A percentile compares a stretch with the other conserved stretches of the same genome.
Conservation (phyloP, 2,888 invertebrate genomes). For the Pandemis heparana region DNA sequence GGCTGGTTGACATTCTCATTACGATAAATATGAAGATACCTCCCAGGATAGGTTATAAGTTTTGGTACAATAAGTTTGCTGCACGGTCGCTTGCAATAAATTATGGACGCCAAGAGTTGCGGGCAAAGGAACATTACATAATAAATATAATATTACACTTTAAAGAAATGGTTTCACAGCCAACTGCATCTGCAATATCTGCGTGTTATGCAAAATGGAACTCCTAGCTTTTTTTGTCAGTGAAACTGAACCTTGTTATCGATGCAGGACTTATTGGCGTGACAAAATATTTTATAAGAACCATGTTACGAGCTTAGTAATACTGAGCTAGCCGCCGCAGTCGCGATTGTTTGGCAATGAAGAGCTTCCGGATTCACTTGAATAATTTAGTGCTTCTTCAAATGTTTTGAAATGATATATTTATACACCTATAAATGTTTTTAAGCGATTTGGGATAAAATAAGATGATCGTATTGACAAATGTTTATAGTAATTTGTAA, state of each 20-base stretch:
- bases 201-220: not conserved
- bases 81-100: not conserved
- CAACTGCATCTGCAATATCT: not conserved
- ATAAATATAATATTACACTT: not conserved
- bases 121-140: not conserved
- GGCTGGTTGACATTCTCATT: slow-evolving; percentile 37
- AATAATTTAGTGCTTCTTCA: slow-evolving; percentile 43
- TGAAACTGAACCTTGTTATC: slow-evolving; percentile 22
- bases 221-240: slow-evolving; percentile 6
- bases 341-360: slow-evolving; percentile 17
- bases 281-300: slow-evolving; percentile 14
- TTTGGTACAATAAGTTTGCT: not conserved
- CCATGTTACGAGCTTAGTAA: slow-evolving; percentile 11
- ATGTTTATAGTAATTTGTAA: slow-evolving; percentile 36
- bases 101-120: not conserved
- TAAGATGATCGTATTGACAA: slow-evolving; percentile 36
- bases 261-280: slow-evolving; percentile 14
- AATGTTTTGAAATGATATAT: slow-evolving; percentile 37
- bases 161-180: not conserved
- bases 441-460: slow-evolving; percentile 26
- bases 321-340: not conserved
- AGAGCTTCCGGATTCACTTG: slow-evolving; percentile 42
- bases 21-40: slow-evolving; percentile 25
- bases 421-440: slow-evolving; percentile 27
- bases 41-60: slow-evolving; percentile 23